Conservation (phyloP, 2,797 vertebrate species). For the Pempheris klunzingeri region DNA sequence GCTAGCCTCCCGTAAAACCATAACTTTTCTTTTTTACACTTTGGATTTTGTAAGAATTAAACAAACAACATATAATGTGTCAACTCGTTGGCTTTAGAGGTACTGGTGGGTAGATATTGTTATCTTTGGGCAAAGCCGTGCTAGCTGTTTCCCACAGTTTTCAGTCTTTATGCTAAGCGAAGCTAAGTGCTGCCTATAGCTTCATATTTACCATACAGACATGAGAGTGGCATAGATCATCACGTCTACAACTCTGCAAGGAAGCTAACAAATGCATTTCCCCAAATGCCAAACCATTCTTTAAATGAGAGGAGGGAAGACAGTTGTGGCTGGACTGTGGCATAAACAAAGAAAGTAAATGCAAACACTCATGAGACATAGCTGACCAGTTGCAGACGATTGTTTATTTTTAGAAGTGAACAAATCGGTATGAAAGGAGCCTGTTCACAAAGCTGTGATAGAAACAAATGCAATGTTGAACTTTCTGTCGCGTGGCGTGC, state of each 20-base stretch:
- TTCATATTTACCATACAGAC: not conserved
- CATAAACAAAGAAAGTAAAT: constrained; percentile 38
- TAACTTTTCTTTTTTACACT: not conserved
- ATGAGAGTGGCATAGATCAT: not conserved
- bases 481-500: not conserved
- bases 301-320: constrained; percentile 1
- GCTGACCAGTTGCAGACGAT: constrained; percentile 30
- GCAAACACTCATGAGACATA: constrained; percentile 43
- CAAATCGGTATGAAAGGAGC: not conserved
- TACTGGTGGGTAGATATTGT: constrained; percentile 1
- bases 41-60: not conserved
- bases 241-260: not conserved
- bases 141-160: not conserved
- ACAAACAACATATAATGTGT: not conserved
- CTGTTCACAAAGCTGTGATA: not conserved
- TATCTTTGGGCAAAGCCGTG: not conserved
- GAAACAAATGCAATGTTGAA: not conserved
- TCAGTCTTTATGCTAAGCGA: not conserved
- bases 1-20: not conserved
- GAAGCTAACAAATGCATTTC: not conserved
- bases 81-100: not conserved
- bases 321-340: constrained; percentile 1
- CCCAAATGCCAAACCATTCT: not conserved
- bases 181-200: not conserved
- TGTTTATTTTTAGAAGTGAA: constrained; percentile 11